A percentile compares a stretch with the other conserved stretches of the same genome.
phyloP scores from a whole-genome alignment of 2,888 invertebrate species.

The Carterocephalus palaemon region DNA sequence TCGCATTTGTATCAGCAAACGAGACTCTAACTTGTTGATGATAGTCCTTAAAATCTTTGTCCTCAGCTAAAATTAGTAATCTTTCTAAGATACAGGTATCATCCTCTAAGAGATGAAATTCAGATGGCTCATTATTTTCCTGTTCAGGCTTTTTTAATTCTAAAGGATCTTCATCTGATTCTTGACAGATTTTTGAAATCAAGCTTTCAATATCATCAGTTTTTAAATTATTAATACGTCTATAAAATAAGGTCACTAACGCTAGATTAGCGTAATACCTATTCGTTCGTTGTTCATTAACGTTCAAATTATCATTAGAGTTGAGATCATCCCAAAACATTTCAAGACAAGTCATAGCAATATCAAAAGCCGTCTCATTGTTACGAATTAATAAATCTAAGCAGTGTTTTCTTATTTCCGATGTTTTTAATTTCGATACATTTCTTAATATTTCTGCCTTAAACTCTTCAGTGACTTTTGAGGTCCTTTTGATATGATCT shows the following conservation, averaged over 20 bases:
- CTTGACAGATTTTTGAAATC: constrained; percentile 43
- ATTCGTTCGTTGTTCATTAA: constrained; percentile 46
- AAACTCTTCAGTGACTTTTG: constrained; percentile 69
- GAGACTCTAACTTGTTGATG: constrained; percentile 73
- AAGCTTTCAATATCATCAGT: constrained; percentile 55
- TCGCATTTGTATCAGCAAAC: constrained; percentile 74
- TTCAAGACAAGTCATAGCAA: constrained; percentile 72
- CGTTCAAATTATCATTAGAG: constrained; percentile 35
- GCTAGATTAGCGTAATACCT: constrained; percentile 56
- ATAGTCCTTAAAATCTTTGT: constrained; percentile 57
- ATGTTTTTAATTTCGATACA: constrained; percentile 83
- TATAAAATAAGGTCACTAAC: constrained; percentile 57
- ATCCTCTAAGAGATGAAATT: constrained; percentile 69
- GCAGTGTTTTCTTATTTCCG: constrained; percentile 84
- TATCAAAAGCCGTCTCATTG: constrained; percentile 81
- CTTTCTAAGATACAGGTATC: constrained; percentile 82
- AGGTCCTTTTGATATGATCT: constrained; percentile 80
- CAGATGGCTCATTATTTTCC: constrained; percentile 30
- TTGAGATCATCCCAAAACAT: constrained; percentile 67
- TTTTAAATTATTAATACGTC: constrained; percentile 52
- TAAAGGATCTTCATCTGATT: constrained; percentile 37
- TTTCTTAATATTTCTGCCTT: constrained; percentile 75
- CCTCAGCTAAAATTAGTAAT: constrained; percentile 78
- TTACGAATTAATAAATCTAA: constrained; percentile 84
- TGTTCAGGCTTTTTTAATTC: constrained; percentile 20